Evolutionary conservation across 2,888 invertebrate species (phyloP).

Genomic region (Prostheceraeus crozeri): DNA sequence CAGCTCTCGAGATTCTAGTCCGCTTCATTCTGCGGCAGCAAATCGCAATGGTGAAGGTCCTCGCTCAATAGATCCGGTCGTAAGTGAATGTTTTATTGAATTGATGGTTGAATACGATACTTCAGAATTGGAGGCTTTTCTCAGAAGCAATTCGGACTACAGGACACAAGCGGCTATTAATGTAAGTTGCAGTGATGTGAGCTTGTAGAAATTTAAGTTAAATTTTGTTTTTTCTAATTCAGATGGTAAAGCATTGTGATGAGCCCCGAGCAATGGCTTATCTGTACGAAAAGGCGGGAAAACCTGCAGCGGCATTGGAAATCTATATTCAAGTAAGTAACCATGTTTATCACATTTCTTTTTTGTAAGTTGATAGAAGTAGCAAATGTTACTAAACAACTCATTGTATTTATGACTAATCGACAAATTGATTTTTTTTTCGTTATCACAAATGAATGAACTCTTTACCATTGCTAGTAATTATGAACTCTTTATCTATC

Average conservation of each 20-base stretch:
- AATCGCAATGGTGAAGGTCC: too few relatives aligned
- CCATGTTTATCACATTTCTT: too few relatives aligned
- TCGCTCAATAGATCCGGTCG: not conserved
- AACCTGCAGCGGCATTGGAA: not conserved
- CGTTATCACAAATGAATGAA: too few relatives aligned
- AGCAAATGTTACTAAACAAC: too few relatives aligned
- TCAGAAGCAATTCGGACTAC: constrained; percentile 14
- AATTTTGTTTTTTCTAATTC: not conserved
- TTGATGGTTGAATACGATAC: not conserved
- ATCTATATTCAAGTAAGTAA: constrained; percentile 37
- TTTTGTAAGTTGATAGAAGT: too few relatives aligned
- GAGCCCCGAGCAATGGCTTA: constrained; percentile 10
- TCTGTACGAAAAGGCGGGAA: not conserved
- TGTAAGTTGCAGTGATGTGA: not conserved
- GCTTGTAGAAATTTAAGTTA: not conserved
- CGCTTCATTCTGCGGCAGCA: too few relatives aligned
- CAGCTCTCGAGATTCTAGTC: too few relatives aligned
- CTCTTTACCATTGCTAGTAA: too few relatives aligned
- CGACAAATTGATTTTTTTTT: too few relatives aligned
- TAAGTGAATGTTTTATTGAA: constrained; percentile 5
- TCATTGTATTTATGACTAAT: too few relatives aligned
- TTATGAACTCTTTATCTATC: too few relatives aligned
- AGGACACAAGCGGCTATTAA: not conserved
- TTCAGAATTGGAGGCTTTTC: not conserved
- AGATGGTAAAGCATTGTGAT: constrained; percentile 3